These are phyloP conservation scores for Tinamus guttatus DNA, from an alignment of 2,113 vertebrate species.

Conservation along the genomic window DNA sequence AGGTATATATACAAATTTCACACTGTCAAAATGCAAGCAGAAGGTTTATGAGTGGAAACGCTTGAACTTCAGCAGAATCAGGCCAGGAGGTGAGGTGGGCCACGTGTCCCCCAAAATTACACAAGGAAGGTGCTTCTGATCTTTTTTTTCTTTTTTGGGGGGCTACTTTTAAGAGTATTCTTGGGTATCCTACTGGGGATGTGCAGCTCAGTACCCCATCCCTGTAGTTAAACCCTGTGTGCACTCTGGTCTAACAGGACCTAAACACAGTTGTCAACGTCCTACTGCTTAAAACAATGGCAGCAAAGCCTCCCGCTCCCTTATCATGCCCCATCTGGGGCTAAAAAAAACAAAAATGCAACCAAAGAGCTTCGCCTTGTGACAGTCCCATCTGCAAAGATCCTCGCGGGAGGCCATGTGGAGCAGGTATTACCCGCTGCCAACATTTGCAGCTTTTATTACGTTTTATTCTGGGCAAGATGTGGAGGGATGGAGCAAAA, in stretches of 20 bases:
- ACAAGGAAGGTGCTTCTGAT: not conserved
- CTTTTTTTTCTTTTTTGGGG: not conserved
- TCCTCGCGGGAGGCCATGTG: not conserved
- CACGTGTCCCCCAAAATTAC: not conserved
- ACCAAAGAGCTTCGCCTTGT: not conserved
- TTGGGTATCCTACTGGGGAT: not conserved
- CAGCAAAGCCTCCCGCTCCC: not conserved
- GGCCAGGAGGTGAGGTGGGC: not conserved
- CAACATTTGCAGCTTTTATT: not conserved
- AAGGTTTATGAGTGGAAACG: not conserved
- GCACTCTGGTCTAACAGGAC: not conserved
- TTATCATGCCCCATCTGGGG: not conserved
- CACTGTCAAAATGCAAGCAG: not conserved
- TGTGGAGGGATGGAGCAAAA: not conserved
- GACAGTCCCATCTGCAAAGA: not conserved
- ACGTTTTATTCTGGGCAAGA: accelerated
- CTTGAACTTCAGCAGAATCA: not conserved
- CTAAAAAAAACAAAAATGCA: not conserved
- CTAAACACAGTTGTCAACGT: not conserved
- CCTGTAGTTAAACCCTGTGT: not conserved
- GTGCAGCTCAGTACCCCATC: not conserved
- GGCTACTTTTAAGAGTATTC: not conserved
- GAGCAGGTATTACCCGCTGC: not conserved
- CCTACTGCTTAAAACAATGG: not conserved
- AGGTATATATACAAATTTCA: not conserved